Evolutionary conservation across 2,113 vertebrate species (phyloP).

Genomic region (Pleuronectes platessa): DNA sequence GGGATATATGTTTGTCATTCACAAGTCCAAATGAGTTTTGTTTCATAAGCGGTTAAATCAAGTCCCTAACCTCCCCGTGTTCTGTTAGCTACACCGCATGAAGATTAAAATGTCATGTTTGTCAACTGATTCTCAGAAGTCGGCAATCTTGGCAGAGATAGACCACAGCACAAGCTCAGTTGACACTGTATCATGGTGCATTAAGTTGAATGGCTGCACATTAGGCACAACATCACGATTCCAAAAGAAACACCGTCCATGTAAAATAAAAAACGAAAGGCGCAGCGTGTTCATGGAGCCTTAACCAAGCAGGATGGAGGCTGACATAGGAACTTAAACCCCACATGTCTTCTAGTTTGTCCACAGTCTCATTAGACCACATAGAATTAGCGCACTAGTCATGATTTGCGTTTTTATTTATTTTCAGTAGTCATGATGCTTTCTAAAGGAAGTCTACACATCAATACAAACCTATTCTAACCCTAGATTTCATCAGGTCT

Average conservation of each 20-base stretch:
- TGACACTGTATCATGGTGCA: slow-evolving; percentile 46
- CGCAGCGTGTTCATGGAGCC: slow-evolving; percentile 23
- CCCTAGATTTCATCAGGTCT: too few species aligned
- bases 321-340: slow-evolving; percentile 32
- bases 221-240: slow-evolving; percentile 29
- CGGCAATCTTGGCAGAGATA: slow-evolving; percentile 19
- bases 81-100: slow-evolving; percentile 5
- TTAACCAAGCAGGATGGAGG: not conserved
- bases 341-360: slow-evolving; percentile 24
- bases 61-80: slow-evolving; percentile 3
- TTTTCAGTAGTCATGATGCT: too few species aligned
- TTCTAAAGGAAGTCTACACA: too few species aligned
- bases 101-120: slow-evolving; percentile 37
- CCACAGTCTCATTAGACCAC: not conserved
- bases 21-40: slow-evolving; percentile 17
- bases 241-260: slow-evolving; percentile 1
- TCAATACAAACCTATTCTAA: too few species aligned
- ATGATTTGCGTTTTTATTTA: too few species aligned
- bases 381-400: too few species aligned
- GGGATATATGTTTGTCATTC: not conserved
- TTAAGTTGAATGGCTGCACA: slow-evolving; percentile 48
- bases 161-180: slow-evolving; percentile 27
- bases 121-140: slow-evolving; percentile 41
- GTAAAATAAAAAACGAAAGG: slow-evolving; percentile 35
- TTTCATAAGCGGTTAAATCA: slow-evolving; percentile 31